Percentiles rank a stretch among this genome's conserved stretches.
These are phyloP conservation scores for Lacerta agilis DNA, from an alignment of 2,797 vertebrate genomes.

Conservation along the genomic window DNA sequence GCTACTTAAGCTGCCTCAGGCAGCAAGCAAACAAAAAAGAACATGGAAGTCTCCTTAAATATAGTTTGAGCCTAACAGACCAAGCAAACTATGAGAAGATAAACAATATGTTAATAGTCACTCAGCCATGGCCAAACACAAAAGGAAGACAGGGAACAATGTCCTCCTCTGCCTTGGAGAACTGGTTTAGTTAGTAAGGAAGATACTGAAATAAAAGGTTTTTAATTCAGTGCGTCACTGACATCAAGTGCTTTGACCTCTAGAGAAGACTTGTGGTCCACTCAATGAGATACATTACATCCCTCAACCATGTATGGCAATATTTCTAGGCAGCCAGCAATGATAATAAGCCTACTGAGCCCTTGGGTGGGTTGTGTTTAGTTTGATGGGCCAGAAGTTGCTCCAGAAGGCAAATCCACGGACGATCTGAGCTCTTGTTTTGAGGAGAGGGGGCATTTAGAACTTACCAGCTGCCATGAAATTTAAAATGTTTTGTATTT, in stretches of 20 bases:
- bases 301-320: neutral
- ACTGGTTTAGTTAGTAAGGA: constrained; percentile 32
- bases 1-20: neutral
- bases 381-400: neutral
- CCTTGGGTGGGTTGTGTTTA: neutral
- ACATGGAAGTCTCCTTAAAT: neutral
- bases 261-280: neutral
- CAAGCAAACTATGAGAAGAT: neutral
- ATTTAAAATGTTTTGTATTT: neutral
- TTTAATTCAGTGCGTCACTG: neutral
- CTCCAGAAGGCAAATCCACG: neutral
- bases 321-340: neutral
- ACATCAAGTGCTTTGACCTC: neutral
- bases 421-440: neutral
- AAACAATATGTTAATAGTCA: constrained; percentile 28
- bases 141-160: constrained; percentile 26
- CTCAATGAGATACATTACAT: too few relatives aligned
- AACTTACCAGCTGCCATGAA: neutral
- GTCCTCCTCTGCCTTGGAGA: constrained; percentile 25
- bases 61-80: neutral
- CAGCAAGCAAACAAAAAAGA: neutral
- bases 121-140: constrained; percentile 12
- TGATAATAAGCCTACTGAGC: neutral
- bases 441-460: neutral
- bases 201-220: constrained; percentile 34